These are phyloP conservation scores for Sisor rabdophorus DNA, from an alignment of 2,113 vertebrate species.

Conservation along the genomic window DNA sequence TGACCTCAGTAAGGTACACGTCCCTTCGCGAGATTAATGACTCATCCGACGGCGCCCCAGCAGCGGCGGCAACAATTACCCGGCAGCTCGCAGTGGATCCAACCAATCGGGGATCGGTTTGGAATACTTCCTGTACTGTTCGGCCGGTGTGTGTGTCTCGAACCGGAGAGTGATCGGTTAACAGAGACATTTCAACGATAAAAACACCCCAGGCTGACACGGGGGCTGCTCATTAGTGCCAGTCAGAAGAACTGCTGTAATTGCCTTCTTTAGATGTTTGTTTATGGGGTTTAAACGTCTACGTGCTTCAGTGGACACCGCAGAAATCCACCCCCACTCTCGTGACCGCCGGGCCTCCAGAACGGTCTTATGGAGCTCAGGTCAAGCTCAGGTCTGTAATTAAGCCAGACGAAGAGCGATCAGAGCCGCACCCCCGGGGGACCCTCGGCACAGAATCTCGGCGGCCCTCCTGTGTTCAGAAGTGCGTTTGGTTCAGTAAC, in stretches of 20 bases:
- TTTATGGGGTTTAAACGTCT: constrained; percentile 30
- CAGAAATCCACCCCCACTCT: constrained; percentile 9
- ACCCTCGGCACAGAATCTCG: constrained; percentile 23
- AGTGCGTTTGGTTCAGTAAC: neutral
- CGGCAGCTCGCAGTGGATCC: neutral
- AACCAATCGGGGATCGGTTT: neutral
- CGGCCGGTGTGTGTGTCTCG: neutral
- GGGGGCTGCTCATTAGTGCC: constrained; percentile 33
- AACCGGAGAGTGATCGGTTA: constrained; percentile 4
- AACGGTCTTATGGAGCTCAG: constrained; percentile 32
- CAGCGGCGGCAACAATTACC: neutral
- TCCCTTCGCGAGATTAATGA: neutral
- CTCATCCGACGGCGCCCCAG: neutral
- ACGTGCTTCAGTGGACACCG: constrained; percentile 16
- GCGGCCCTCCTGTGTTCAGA: constrained; percentile 1
- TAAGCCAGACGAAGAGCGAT: constrained; percentile 26
- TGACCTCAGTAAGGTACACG: neutral
- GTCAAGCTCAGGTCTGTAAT: constrained; percentile 34
- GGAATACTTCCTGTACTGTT: neutral
- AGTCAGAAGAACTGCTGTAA: constrained; percentile 39
- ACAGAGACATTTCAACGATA: constrained; percentile 2
- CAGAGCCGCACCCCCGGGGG: constrained; percentile 27
- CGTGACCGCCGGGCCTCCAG: constrained; percentile 15
- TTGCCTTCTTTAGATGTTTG: constrained; percentile 35
- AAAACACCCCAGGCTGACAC: constrained; percentile 19